Percentiles rank a stretch among this genome's conserved stretches.
Conservation (phyloP, 2,888 invertebrate genomes). For the Hyposoter dolosus region DNA sequence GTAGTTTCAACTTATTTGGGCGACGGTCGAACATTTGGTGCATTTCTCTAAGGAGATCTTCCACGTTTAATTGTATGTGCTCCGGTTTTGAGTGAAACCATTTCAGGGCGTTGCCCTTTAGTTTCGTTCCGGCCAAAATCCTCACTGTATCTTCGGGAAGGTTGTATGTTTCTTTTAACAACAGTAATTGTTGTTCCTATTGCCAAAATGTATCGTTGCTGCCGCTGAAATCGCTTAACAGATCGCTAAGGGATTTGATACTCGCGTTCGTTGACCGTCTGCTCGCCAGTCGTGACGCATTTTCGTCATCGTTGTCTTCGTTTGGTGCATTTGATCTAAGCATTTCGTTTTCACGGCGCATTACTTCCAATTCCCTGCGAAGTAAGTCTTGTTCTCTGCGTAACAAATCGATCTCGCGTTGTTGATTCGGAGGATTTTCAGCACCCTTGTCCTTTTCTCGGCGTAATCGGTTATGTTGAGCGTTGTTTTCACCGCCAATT, state of each 20-base stretch:
- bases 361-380: slow-evolving; percentile 17
- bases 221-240: slow-evolving; percentile 30
- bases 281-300: background rate
- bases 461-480: background rate
- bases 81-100: slow-evolving; percentile 69
- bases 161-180: slow-evolving; percentile 26
- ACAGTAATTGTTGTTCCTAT: background rate
- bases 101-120: slow-evolving; percentile 62
- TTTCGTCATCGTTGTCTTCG: background rate
- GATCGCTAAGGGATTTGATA: slow-evolving; percentile 2
- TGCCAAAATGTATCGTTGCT: slow-evolving; percentile 11
- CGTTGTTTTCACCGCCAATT: background rate
- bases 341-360: slow-evolving; percentile 2
- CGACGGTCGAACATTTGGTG: slow-evolving; percentile 61
- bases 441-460: background rate
- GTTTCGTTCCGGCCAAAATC: slow-evolving; percentile 56
- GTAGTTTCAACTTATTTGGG: slow-evolving; percentile 30
- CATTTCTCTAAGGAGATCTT: slow-evolving; percentile 52
- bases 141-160: slow-evolving; percentile 41
- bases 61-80: slow-evolving; percentile 38
- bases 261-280: background rate
- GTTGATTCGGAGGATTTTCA: slow-evolving; percentile 2
- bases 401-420: slow-evolving; percentile 24
- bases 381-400: slow-evolving; percentile 32
- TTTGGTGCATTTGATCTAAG: background rate